Evolutionary conservation across 1,140 invertebrate genomes (phyloP).

Genomic region (Manduca sexta): DNA sequence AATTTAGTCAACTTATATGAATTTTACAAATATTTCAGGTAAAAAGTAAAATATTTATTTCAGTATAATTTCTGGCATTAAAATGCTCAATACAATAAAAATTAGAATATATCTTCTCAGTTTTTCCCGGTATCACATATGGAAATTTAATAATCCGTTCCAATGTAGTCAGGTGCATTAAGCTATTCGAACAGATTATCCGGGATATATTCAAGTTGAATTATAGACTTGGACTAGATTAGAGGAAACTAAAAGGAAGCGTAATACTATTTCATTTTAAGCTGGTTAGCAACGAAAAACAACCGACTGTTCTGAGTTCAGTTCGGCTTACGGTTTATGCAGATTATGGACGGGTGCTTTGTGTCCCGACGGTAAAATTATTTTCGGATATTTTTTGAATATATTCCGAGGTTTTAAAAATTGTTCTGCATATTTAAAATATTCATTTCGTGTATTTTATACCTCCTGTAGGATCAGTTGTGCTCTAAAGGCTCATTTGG

Average conservation of each 20-base stretch:
- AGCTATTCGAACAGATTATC: constrained; percentile 23
- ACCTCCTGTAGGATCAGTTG: no score
- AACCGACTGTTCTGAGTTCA: background rate
- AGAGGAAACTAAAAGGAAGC: constrained; percentile 25
- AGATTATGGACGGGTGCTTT: background rate
- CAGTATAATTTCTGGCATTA: no score
- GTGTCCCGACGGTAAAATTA: no score
- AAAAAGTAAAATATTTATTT: no score
- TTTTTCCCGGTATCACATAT: background rate
- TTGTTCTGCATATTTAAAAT: no score
- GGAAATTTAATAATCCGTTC: constrained; percentile 6
- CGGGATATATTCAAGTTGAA: constrained; percentile 31
- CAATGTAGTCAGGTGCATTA: constrained; percentile 17
- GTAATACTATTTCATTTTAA: constrained; percentile 32
- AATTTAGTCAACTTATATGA: no score
- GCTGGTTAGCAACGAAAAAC: constrained; percentile 15
- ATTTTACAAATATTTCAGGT: no score
- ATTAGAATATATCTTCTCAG: background rate
- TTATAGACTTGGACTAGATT: constrained; percentile 32
- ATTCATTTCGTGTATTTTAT: no score
- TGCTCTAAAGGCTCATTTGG: no score
- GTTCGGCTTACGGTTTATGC: background rate
- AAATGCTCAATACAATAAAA: no score
- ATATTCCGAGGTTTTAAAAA: no score
- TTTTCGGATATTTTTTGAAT: no score